Percentiles rank a stretch among this genome's conserved stretches.
phyloP scores from a whole-genome alignment of 1,140 invertebrate genomes.

The Helicoverpa armigera region DNA sequence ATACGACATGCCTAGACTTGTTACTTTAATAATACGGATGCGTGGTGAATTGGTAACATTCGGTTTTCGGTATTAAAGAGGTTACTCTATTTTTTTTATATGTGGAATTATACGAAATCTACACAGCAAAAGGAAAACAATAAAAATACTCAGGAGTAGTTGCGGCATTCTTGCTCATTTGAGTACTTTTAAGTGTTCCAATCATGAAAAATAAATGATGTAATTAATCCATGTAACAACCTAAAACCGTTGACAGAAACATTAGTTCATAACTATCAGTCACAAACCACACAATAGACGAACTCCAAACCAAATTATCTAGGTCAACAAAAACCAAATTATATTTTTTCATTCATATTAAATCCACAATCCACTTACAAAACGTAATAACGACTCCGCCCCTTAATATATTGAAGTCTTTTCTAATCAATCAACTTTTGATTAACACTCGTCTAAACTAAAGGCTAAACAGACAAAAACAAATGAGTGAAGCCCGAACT shows the following conservation, averaged over 20 bases:
- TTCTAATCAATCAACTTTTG: constrained; percentile 83
- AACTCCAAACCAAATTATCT: constrained; percentile 18
- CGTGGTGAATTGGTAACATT: constrained; percentile 46
- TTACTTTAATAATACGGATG: constrained; percentile 52
- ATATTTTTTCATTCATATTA: constrained; percentile 51
- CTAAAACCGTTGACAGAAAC: constrained; percentile 9
- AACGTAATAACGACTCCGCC: constrained; percentile 57
- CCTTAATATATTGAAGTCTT: constrained; percentile 64
- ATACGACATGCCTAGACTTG: constrained; percentile 54
- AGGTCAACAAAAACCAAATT: constrained; percentile 52
- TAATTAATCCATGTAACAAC: not conserved
- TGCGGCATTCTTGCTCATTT: no score
- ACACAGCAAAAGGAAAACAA: no score
- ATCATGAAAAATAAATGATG: no score
- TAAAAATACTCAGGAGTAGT: no score
- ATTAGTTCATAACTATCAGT: not conserved
- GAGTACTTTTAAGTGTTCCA: no score
- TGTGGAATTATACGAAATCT: no score
- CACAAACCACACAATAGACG: constrained; percentile 4
- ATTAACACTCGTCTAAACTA: constrained; percentile 76
- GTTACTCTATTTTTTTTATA: not conserved
- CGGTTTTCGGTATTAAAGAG: constrained; percentile 30
- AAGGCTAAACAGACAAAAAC: constrained; percentile 75
- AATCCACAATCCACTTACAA: constrained; percentile 56
- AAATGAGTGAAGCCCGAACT: constrained; percentile 72